Conservation (phyloP, 2,113 vertebrate genomes). For the Siniperca chuatsi region DNA sequence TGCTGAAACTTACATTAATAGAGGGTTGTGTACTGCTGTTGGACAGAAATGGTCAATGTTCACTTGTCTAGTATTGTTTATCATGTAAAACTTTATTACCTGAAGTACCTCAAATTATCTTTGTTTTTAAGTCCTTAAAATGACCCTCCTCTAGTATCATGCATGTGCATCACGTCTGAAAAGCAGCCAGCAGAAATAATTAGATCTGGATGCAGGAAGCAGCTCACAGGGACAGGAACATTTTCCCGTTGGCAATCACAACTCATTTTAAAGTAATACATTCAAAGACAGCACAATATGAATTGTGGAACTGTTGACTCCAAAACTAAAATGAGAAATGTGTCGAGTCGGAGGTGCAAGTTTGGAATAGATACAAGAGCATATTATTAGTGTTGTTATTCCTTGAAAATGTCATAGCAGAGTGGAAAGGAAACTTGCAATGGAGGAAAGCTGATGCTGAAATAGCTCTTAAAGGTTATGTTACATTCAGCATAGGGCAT, state of each 20-base stretch:
- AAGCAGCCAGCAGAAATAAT: slow-evolving; percentile 36
- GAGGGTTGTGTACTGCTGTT: not conserved
- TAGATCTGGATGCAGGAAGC: slow-evolving; percentile 14
- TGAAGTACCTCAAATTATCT: not conserved
- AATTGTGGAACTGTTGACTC: slow-evolving; percentile 20
- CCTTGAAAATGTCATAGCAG: slow-evolving; percentile 78
- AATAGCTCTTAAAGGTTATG: slow-evolving; percentile 81
- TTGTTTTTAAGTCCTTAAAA: slow-evolving; percentile 11
- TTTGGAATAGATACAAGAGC: slow-evolving; percentile 28
- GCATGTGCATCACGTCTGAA: slow-evolving; percentile 18
- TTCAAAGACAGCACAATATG: slow-evolving; percentile 27
- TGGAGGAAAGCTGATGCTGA: slow-evolving; percentile 45
- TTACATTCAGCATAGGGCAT: slow-evolving; percentile 53
- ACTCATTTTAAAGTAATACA: slow-evolving; percentile 47
- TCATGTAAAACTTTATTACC: not conserved
- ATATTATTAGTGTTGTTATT: slow-evolving; percentile 62
- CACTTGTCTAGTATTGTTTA: not conserved
- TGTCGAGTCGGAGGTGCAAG: slow-evolving; percentile 7
- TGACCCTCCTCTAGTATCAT: not conserved
- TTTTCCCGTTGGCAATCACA: slow-evolving; percentile 38
- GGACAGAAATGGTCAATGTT: not conserved
- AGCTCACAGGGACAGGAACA: not conserved
- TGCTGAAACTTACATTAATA: not conserved
- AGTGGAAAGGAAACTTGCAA: slow-evolving; percentile 35
- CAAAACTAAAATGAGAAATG: slow-evolving; percentile 32